Percentiles rank a stretch among this genome's conserved stretches.
Evolutionary conservation across 2,888 invertebrate species (phyloP).

Genomic region (Netelia fuscicornis): DNA sequence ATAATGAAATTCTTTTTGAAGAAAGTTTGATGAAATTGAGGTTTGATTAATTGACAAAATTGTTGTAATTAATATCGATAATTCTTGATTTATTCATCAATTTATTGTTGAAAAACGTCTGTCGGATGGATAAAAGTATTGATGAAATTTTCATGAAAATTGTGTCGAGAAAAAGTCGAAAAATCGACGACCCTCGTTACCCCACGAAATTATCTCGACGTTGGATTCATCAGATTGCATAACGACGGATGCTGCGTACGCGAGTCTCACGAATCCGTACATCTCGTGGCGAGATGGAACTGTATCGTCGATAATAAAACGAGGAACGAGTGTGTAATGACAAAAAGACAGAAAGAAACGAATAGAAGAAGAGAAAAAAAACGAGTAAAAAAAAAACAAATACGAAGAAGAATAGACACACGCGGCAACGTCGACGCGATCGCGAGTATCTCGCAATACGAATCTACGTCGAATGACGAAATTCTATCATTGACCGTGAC

Average conservation of each 20-base stretch:
- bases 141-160: too few species aligned
- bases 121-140: background rate
- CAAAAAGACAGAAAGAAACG: background rate
- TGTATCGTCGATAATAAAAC: conserved; percentile 18
- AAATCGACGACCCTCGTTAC: too few species aligned
- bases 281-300: background rate
- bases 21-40: background rate
- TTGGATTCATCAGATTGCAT: conserved; percentile 40
- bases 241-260: conserved; percentile 50
- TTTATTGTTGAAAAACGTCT: background rate
- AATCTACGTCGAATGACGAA: conserved; percentile 32
- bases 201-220: background rate
- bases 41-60: too few species aligned
- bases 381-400: conserved; percentile 8
- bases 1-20: too few species aligned
- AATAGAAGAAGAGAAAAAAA: conserved; percentile 18
- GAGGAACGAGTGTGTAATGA: conserved; percentile 18
- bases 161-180: too few species aligned
- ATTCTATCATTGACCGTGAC: conserved; percentile 53
- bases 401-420: background rate
- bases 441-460: conserved; percentile 44
- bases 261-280: background rate
- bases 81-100: too few species aligned
- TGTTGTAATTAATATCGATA: too few species aligned
- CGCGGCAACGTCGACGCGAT: conserved; percentile 16